Evolutionary conservation across 2,888 invertebrate species (phyloP).

Genomic region (Hipparchia sbordonii): DNA sequence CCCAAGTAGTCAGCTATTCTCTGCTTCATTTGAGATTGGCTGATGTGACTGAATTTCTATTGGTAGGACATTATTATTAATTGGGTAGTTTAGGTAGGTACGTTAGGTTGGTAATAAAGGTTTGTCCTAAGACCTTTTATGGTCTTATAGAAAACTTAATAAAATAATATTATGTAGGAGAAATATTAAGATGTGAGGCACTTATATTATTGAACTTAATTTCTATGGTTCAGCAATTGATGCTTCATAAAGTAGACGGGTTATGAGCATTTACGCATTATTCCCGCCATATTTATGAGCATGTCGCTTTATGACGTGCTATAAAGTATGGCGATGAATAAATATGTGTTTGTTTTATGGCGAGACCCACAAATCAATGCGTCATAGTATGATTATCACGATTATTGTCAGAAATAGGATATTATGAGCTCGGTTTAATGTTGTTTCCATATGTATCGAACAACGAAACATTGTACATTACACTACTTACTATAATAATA

Average conservation of each 20-base stretch:
- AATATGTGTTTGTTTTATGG: slow-evolving; percentile 66
- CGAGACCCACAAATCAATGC: slow-evolving; percentile 56
- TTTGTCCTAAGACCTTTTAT: too few species aligned
- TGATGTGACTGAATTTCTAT: too few species aligned
- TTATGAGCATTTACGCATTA: slow-evolving; percentile 17
- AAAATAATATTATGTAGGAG: too few species aligned
- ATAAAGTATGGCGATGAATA: slow-evolving; percentile 65
- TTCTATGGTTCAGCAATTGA: slow-evolving; percentile 5
- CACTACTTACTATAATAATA: too few species aligned
- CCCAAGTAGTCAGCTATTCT: too few species aligned
- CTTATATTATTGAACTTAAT: neutral
- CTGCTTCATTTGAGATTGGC: too few species aligned
- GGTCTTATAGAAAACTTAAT: too few species aligned
- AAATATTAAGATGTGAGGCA: too few species aligned
- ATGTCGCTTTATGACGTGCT: slow-evolving; percentile 61
- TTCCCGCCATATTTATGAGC: slow-evolving; percentile 19
- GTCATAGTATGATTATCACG: slow-evolving; percentile 54
- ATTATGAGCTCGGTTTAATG: neutral
- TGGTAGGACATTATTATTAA: too few species aligned
- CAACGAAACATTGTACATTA: neutral
- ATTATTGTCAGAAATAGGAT: slow-evolving; percentile 32
- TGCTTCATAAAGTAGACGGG: slow-evolving; percentile 18
- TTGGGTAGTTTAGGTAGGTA: too few species aligned
- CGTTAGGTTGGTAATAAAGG: too few species aligned
- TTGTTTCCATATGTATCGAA: neutral